phyloP scores from a whole-genome alignment of 2,888 invertebrate genomes.

The Eubasilissa splendida region DNA sequence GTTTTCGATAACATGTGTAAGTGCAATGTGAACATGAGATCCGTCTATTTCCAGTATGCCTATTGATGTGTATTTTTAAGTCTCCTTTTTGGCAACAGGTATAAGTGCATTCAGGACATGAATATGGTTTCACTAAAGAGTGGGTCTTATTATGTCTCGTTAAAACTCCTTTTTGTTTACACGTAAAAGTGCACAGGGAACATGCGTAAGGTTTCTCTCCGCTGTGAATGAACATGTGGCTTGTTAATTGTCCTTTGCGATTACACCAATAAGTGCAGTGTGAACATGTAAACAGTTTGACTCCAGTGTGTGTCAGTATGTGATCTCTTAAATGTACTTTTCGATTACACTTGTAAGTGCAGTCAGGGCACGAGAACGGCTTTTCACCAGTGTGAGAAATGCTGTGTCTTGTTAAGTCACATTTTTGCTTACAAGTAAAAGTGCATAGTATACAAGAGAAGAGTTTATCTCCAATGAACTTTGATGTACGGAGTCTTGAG shows the following conservation, averaged over 20 bases:
- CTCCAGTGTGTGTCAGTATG: not conserved
- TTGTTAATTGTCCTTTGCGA: not conserved
- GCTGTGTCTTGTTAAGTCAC: slow-evolving; percentile 1
- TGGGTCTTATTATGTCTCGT: not conserved
- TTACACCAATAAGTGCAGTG: not conserved
- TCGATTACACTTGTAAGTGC: not conserved
- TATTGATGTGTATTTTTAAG: slow-evolving; percentile 7
- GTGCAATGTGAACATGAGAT: too few relatives aligned
- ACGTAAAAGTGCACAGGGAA: not conserved
- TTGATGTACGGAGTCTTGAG: not conserved
- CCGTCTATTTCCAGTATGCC: not conserved
- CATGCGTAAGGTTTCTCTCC: not conserved
- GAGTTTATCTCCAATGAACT: not conserved
- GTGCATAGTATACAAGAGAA: not conserved
- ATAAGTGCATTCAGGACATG: not conserved
- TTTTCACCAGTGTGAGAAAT: too few relatives aligned
- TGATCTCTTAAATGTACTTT: not conserved
- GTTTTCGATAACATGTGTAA: too few relatives aligned
- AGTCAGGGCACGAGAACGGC: not conserved
- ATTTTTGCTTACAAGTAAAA: not conserved
- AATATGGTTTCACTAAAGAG: not conserved
- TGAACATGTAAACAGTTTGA: not conserved
- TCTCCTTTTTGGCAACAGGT: not conserved
- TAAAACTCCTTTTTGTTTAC: too few relatives aligned
- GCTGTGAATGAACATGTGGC: not conserved